Base-by-base conservation (phyloP, 1,140 invertebrate genomes). In the Dryas iulia region DNA sequence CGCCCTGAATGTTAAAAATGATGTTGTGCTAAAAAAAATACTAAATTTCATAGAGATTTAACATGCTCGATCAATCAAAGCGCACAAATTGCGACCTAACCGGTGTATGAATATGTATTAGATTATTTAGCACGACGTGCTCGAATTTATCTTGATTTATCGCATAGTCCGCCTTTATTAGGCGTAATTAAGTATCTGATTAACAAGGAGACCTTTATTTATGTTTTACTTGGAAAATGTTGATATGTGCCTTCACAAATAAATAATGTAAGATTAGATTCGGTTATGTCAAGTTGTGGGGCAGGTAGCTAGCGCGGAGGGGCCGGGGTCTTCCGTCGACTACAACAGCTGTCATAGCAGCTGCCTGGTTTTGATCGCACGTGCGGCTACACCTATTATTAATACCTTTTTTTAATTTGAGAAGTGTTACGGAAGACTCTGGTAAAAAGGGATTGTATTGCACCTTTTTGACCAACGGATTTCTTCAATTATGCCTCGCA, bases 301-400 rank as follows among this genome's bases (percentile, higher is more conserved):
- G 79, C 82, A 86, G 84, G 86, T 85, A 81, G 74, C 28, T 62
- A 58, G 76, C 69, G 26, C 73, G 59, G 59, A 63, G 75, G 66
- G 74, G 73, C 35, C 62, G 62, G 72, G 76, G 72, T 77, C 77
- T 85, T 87, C 86, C 86, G 84, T 82, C 84, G 73, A 80, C 75
- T 67, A 31, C 59, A 82, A 76, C 88, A 91, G 83, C 89, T 91
- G 89, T 89, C 87, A 81, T 72, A 71, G 81, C 89, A 91, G 89
- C 89, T 89, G 89, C 82, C 74, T 75, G 62, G 69, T 66, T 77
- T 64, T 58, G 69, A 73, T 70, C 84, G 86, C 89, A 89, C 89
- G 89, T 91, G 89, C 85, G 81, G 61, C 77, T 76, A 80, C 77
- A 83, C 86, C 87, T 84, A 90, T 90, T 88, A 89, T 88, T 89